Evolutionary conservation across 2,797 vertebrate genomes (phyloP), one percentile per base, ranked within the genome.

Genomic region (Mormyrops attenuatus): DNA sequence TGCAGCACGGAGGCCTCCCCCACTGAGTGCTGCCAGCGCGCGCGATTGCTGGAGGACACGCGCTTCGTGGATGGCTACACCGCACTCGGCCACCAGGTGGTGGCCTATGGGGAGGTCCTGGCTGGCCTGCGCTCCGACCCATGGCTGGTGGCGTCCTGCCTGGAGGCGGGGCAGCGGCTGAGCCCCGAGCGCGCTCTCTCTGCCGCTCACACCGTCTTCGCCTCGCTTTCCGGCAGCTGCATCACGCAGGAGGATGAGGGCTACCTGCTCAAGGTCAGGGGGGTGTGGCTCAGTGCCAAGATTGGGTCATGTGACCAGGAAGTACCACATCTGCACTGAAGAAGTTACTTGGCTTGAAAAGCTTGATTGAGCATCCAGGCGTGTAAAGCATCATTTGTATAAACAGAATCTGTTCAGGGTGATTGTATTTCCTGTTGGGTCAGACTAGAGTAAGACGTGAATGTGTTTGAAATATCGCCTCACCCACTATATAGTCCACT

Each of bases 201-300:
- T 0, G 98, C 99, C 93, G 97, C 98, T 91, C 95, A 99, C 88
- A 97, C 96, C 0, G 98, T 99, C 91, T 99, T 99, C 90, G 99
- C 98, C 92, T 98, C 98, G 90, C 97, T 99, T 41, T 99, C 99
- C 90, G 99, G 98, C 90, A 99, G 99, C 93, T 99, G 98, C 92
- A 99, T 99, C 91, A 99, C 99, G 98, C 98, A 98, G 90, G 98
- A 99, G 95, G 99, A 99, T 87, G 98, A 99, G 95, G 97, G 97
- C 95, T 99, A 98, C 95, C 95, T 99, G 90, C 96, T 99, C 9
- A 98, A 99, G 96, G 96, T 96, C 69, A 91, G 91, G 15, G 22
- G n/a, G 3, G 22, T 11, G 22, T 22, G 57, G 26, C 63, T 66
- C 60, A 34, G n/a, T 30, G 11, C 22, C 63, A 30, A 7, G 26